Evolutionary conservation across 2,888 invertebrate species (phyloP), one percentile per base, ranked within the genome.

Genomic region (Podotricha telesiphe): DNA sequence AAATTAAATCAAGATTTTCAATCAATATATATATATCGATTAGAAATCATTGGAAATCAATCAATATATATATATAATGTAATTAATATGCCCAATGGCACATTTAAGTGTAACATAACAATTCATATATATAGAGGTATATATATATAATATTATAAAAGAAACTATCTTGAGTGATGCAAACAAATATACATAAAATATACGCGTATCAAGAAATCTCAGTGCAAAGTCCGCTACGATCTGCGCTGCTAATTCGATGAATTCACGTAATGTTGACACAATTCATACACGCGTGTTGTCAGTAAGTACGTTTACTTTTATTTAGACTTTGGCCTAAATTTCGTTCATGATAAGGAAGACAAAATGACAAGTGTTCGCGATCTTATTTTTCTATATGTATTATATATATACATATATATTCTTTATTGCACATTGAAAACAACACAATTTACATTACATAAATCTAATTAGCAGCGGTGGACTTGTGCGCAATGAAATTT

Each of bases 181-280:
- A 65, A 55, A 70, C 64, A 65, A 50, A 37, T 58, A n/a, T 47
- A 45, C 47, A 40, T 65, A 62, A 22, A 65, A n/a, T 45, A n/a
- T 68, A 51, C 10, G 34, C 10, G 58, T 19, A 34, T 51, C 67
- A 63, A 65, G 55, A 64, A 69, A 63, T 71, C 65, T 71, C 51
- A 53, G 69, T 64, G 15, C 69, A 61, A 71, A 71, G 71, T 71
- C 71, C 69, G 42, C 50, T 19, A 28, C 19, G 37, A 67, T 55
- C 62, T 59, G 40, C 45, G 58, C 61, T 48, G 62, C 56, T 17
- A 55, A 69, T 28, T 65, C 71, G 64, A 67, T 45, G 61, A 59
- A 56, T 65, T 56, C 34, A 51, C 50, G 50, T 61, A 64, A 64
- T 67, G 64, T 67, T 67, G 69, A 65, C 65, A 67, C 65, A 72